A percentile compares a stretch with the other conserved stretches of the same genome.
Evolutionary conservation across 2,888 invertebrate genomes (phyloP).

Genomic region (Theristus sp.): DNA sequence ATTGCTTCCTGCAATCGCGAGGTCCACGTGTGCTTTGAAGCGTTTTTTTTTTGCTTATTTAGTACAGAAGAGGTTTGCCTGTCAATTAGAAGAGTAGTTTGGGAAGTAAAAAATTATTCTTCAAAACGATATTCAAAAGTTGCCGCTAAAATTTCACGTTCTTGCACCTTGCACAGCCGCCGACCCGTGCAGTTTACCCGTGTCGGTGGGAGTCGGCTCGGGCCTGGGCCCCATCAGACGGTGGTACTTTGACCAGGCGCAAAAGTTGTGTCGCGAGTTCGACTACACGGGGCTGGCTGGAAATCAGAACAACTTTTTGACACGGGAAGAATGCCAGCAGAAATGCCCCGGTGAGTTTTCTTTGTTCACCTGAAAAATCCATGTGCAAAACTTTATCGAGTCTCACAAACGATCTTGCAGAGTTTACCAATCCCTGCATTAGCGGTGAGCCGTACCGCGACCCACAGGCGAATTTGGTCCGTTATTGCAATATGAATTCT

Average conservation of each 20-base stretch:
- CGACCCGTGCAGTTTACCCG: slow-evolving; percentile 3
- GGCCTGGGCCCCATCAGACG: not conserved
- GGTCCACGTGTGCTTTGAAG: too few relatives aligned
- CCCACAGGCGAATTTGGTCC: not conserved
- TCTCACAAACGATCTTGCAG: not conserved
- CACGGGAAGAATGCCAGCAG: slow-evolving; percentile 5
- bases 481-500: not conserved
- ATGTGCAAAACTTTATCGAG: not conserved
- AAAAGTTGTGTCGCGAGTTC: slow-evolving; percentile 1
- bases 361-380: not conserved
- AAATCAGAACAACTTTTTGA: slow-evolving; percentile 9
- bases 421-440: slow-evolving; percentile 20
- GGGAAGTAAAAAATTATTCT: too few relatives aligned
- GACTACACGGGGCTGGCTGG: slow-evolving; percentile 7
- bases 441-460: slow-evolving; percentile 17
- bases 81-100: too few relatives aligned
- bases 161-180: not conserved
- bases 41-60: too few relatives aligned
- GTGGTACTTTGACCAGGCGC: slow-evolving; percentile 2
- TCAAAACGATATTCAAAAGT: too few relatives aligned
- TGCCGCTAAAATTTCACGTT: not conserved
- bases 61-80: too few relatives aligned
- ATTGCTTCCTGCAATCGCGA: too few relatives aligned
- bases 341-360: slow-evolving; percentile 6
- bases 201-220: not conserved